Conservation (phyloP, 2,113 vertebrate genomes). For the Elachura formosa region DNA sequence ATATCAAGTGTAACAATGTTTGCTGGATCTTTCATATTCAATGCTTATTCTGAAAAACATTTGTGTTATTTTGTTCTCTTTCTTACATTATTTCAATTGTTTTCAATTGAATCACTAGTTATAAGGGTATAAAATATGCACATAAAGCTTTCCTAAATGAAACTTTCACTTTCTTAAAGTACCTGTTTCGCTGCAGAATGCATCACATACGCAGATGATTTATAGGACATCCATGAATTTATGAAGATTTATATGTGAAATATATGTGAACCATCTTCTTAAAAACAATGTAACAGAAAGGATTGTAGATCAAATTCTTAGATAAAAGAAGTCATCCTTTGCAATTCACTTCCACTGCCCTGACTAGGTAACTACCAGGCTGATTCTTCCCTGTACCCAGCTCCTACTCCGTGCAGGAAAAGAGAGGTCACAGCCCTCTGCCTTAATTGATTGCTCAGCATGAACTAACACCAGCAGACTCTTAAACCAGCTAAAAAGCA, state of each 20-base stretch:
- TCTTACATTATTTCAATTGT: not conserved
- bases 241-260: not conserved
- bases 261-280: not conserved
- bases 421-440: not conserved
- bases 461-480: not conserved
- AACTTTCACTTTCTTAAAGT: not conserved
- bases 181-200: not conserved
- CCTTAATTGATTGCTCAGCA: not conserved
- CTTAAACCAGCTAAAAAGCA: not conserved
- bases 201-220: not conserved
- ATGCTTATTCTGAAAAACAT: not conserved
- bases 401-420: not conserved
- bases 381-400: not conserved
- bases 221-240: not conserved
- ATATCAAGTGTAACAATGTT: not conserved
- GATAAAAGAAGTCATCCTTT: not conserved
- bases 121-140: not conserved
- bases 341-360: not conserved
- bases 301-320: not conserved
- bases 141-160: not conserved
- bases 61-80: not conserved
- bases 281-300: not conserved
- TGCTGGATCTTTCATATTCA: not conserved
- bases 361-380: not conserved
- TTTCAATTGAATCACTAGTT: not conserved